phyloP scores from a whole-genome alignment of 2,797 vertebrate species.

The Psittacula echo region DNA sequence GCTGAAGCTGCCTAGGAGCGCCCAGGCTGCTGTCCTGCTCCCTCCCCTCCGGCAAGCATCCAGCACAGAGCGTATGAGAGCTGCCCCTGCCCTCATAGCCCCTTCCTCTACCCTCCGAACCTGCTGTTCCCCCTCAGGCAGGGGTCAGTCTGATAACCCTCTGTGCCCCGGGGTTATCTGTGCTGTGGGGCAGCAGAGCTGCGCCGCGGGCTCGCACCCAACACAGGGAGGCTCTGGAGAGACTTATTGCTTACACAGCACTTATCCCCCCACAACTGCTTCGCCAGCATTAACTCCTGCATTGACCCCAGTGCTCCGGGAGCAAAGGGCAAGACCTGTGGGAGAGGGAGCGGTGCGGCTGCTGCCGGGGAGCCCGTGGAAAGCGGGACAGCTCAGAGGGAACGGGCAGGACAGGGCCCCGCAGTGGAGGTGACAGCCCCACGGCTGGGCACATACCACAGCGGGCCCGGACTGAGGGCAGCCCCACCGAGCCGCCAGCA shows the following conservation, averaged over 20 bases:
- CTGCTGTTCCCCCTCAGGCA: neutral
- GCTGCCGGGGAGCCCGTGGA: too few species aligned
- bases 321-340: constrained; percentile 46
- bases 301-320: constrained; percentile 20
- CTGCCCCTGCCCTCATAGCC: neutral
- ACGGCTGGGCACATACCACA: neutral
- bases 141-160: neutral
- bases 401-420: neutral
- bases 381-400: accelerated
- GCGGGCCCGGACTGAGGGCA: neutral
- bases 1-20: accelerated
- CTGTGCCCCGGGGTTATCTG: neutral
- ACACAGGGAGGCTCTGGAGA: neutral
- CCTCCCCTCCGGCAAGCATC: neutral
- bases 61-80: neutral
- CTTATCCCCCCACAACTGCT: constrained; percentile 27
- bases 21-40: accelerated
- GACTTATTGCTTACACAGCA: constrained; percentile 43
- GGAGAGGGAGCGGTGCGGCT: neutral
- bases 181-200: neutral
- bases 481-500: too few species aligned
- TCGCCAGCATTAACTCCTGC: constrained; percentile 27
- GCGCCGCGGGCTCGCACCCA: neutral
- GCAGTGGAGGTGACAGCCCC: too few species aligned
- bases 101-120: neutral